These are phyloP conservation scores for Drosophila triauraria DNA, from an alignment of 1,140 invertebrate species.

Conservation along the genomic window DNA sequence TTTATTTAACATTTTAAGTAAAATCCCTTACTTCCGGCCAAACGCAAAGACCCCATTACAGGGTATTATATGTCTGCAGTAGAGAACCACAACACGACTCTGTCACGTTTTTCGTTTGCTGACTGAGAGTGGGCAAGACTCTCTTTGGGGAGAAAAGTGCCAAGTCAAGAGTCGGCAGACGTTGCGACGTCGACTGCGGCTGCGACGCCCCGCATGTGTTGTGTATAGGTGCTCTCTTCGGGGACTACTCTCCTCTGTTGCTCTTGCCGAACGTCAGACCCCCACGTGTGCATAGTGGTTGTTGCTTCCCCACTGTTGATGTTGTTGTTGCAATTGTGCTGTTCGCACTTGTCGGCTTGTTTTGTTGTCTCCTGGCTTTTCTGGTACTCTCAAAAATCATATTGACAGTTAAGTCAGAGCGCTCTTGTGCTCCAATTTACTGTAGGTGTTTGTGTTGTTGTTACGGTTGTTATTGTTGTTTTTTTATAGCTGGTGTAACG, in stretches of 20 bases:
- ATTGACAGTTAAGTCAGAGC: constrained; percentile 62
- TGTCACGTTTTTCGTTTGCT: constrained; percentile 74
- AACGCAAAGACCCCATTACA: neutral
- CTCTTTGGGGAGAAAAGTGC: constrained; percentile 19
- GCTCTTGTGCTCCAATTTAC: constrained; percentile 43
- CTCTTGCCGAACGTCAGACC: constrained; percentile 30
- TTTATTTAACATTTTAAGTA: no score
- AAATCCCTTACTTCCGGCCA: no score
- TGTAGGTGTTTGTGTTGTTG: constrained; percentile 39
- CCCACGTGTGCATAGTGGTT: constrained; percentile 73
- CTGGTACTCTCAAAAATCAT: constrained; percentile 52
- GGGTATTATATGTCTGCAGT: constrained; percentile 45
- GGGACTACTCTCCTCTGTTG: constrained; percentile 13
- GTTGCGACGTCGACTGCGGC: constrained; percentile 47
- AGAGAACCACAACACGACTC: constrained; percentile 69
- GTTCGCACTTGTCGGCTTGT: constrained; percentile 68
- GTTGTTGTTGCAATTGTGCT: constrained; percentile 37
- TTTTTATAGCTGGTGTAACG: constrained; percentile 45
- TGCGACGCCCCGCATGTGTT: constrained; percentile 66
- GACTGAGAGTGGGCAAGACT: constrained; percentile 30
- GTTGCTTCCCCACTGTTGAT: constrained; percentile 36
- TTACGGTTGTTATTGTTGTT: constrained; percentile 35
- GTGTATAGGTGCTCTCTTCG: constrained; percentile 27
- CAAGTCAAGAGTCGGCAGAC: constrained; percentile 48
- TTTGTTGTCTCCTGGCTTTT: constrained; percentile 32